Base-by-base conservation (phyloP, 2,888 invertebrate genomes). In the Lasioglossum morio region DNA sequence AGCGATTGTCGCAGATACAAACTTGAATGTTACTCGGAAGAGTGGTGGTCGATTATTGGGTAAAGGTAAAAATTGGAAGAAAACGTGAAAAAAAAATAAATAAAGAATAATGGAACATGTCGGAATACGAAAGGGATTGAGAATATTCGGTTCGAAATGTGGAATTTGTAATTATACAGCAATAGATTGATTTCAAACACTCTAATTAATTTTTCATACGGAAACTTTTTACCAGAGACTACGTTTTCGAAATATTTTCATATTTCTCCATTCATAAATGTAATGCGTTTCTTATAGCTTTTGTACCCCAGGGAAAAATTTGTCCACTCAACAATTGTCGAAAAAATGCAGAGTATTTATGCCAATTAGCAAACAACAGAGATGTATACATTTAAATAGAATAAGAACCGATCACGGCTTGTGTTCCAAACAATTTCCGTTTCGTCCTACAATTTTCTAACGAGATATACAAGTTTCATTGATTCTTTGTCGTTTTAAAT, bases 321-420 rank as follows among this genome's bases (percentile, higher is more conserved):
- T 93, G 91, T 92, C 92, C 93, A 93, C 90, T 92, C 88, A 93
- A 93, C 92, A 94, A 89, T 93, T 94, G 93, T 94, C 93, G 93
- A 92, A 91, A 91, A 93, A 92, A 93, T 92, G 93, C 93, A 92
- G 92, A 94, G 91, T 95, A 95, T 95, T 94, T 94, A 94, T 93
- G 93, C 94, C 93, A 94, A 94, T 94, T 94, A 94, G 93, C 93
- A 92, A 93, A 93, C 93, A 93, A 94, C 94, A 94, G 92, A 94
- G 93, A 93, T 93, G 94, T 94, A 94, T 93, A 94, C 94, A 94
- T 94, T 92, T 94, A 93, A 92, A 94, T 95, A 94, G 93, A 87
- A 89, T 94, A 94, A 94, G 93, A 91, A 88, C 92, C 92, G 91
- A 92, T 91, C 92, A 92, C 91, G 92, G 92, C 60, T 79, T 92